These are phyloP conservation scores for Oenanthe melanoleuca DNA, from an alignment of 2,113 vertebrate genomes.

Conservation along the genomic window DNA sequence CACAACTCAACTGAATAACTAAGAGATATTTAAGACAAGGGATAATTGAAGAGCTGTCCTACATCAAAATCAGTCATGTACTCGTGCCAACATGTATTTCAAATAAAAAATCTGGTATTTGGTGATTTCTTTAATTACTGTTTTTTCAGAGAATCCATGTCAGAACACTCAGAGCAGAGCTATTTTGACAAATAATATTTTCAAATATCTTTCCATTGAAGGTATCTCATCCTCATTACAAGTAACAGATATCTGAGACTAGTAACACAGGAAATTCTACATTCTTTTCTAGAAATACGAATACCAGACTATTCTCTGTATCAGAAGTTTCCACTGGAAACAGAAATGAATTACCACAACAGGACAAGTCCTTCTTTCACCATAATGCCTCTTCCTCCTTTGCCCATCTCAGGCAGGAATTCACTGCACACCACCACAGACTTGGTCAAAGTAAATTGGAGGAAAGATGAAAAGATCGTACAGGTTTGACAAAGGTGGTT, in stretches of 20 bases:
- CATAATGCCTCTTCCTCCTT: not conserved
- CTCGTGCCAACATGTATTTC: not conserved
- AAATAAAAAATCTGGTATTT: not conserved
- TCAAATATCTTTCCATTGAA: slow-evolving; percentile 21
- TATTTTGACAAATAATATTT: slow-evolving; percentile 50
- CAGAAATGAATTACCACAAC: not conserved
- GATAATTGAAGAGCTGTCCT: not conserved
- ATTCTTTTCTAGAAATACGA: not conserved
- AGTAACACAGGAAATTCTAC: not conserved
- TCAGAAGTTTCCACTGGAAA: not conserved
- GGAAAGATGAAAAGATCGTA: not conserved
- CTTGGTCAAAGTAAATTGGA: not conserved
- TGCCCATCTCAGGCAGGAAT: not conserved
- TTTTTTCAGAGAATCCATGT: not conserved
- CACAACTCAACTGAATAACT: not conserved
- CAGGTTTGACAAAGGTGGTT: not conserved
- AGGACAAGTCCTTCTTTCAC: not conserved
- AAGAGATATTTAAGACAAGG: not conserved
- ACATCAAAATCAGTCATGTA: not conserved
- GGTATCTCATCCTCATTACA: not conserved
- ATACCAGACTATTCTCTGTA: not conserved
- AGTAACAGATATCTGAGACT: not conserved
- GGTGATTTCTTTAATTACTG: not conserved
- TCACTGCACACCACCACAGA: not conserved
- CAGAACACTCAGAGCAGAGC: not conserved